Conservation (phyloP, 2,113 vertebrate species). For the Cnemophilus loriae region DNA sequence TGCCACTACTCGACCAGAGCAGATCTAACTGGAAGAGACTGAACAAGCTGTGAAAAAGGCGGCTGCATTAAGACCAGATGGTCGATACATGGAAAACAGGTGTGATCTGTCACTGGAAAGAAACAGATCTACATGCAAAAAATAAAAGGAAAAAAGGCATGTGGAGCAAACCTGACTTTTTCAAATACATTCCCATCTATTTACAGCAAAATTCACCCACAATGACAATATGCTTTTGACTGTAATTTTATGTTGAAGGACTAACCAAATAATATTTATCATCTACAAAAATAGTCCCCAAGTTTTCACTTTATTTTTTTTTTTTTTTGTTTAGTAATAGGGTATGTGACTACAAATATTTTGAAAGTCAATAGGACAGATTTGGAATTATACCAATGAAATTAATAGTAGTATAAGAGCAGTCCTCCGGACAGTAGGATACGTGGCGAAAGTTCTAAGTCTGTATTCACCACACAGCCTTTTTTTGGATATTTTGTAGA, state of each 20-base stretch:
- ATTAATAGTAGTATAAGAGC: neutral
- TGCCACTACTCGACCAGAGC: neutral
- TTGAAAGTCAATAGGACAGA: neutral
- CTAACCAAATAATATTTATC: neutral
- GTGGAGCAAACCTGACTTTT: neutral
- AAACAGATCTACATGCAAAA: neutral
- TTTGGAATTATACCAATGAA: neutral
- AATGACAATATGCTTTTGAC: neutral
- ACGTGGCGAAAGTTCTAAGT: conserved; percentile 4
- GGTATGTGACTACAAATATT: neutral
- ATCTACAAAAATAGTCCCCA: neutral
- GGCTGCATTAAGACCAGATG: neutral
- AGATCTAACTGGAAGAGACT: neutral
- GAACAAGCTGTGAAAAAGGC: neutral
- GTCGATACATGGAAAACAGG: neutral
- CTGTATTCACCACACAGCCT: conserved; percentile 7
- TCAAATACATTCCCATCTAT: neutral
- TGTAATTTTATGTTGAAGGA: neutral
- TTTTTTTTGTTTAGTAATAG: neutral
- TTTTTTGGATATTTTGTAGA: conserved; percentile 17
- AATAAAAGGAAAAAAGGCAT: neutral
- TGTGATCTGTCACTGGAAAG: neutral
- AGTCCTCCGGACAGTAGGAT: neutral
- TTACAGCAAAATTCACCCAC: neutral
- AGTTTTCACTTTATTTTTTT: neutral